Conservation (phyloP, 1,140 invertebrate species). For the Tetranychus urticae region DNA sequence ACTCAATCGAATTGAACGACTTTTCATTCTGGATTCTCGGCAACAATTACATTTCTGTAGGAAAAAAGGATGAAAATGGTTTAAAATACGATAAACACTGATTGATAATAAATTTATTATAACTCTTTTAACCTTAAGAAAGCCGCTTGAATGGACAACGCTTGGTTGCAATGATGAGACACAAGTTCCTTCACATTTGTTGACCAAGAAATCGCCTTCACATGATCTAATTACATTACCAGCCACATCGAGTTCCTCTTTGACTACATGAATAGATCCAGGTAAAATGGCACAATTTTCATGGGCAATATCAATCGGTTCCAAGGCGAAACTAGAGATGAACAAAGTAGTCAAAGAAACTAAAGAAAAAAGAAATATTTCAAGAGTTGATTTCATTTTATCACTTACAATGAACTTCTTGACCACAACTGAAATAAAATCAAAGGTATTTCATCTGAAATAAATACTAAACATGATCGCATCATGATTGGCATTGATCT, state of each 20-base stretch:
- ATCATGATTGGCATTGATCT: too few relatives aligned
- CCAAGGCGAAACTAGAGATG: too few relatives aligned
- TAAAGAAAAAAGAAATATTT: too few relatives aligned
- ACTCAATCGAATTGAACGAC: constrained; percentile 43
- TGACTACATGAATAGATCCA: constrained; percentile 48
- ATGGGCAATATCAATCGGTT: too few relatives aligned
- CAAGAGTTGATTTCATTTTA: too few relatives aligned
- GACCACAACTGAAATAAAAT: too few relatives aligned
- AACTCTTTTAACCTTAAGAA: constrained; percentile 42
- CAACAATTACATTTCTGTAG: constrained; percentile 70
- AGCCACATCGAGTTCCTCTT: constrained; percentile 64
- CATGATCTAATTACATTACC: constrained; percentile 54
- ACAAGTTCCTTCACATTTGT: constrained; percentile 60
- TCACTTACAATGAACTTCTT: too few relatives aligned
- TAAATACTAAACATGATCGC: too few relatives aligned
- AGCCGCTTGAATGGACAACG: constrained; percentile 57
- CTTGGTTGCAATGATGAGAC: constrained; percentile 70
- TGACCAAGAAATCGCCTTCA: constrained; percentile 46
- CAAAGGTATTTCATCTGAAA: too few relatives aligned
- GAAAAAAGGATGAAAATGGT: not conserved
- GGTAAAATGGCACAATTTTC: constrained; percentile 23
- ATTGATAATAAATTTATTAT: constrained; percentile 3
- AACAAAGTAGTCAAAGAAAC: too few relatives aligned
- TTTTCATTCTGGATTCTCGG: constrained; percentile 53
- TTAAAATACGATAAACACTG: not conserved